Evolutionary conservation across 2,888 invertebrate species (phyloP).

Genomic region (Eurytoma adleriae): DNA sequence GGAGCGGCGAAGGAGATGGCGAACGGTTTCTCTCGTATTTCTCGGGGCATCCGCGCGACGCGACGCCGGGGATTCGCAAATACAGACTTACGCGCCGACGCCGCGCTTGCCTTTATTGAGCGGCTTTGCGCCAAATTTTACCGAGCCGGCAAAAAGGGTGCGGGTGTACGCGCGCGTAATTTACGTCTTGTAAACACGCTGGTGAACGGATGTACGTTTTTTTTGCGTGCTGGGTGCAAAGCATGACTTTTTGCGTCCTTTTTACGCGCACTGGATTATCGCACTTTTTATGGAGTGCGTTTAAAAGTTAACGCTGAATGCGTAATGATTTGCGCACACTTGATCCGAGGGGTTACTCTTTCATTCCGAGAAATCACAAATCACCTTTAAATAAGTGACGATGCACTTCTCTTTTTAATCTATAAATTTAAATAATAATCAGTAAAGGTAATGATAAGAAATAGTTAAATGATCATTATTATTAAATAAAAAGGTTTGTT

Average conservation of each 20-base stretch:
- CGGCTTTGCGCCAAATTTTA: background rate
- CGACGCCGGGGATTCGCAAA: conserved; percentile 19
- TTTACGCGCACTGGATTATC: background rate
- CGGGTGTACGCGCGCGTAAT: background rate
- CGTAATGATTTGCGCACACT: too few relatives aligned
- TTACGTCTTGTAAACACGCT: too few relatives aligned
- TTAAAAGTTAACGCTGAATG: too few relatives aligned
- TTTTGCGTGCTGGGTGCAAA: background rate
- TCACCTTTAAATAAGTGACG: too few relatives aligned
- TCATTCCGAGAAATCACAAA: too few relatives aligned
- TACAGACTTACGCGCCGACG: conserved; percentile 4
- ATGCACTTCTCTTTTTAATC: too few relatives aligned
- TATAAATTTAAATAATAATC: too few relatives aligned
- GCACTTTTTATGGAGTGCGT: too few relatives aligned
- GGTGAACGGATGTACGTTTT: background rate
- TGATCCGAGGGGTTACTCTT: too few relatives aligned
- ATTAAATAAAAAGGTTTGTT: too few relatives aligned
- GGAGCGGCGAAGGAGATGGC: background rate
- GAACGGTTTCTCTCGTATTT: background rate
- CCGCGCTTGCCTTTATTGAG: conserved; percentile 13
- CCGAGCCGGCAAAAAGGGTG: background rate
- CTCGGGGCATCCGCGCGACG: background rate
- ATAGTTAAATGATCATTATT: too few relatives aligned
- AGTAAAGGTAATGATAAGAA: too few relatives aligned
- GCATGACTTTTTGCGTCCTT: background rate